Conservation (phyloP, 1,140 invertebrate genomes). For the Augochlora pura region DNA sequence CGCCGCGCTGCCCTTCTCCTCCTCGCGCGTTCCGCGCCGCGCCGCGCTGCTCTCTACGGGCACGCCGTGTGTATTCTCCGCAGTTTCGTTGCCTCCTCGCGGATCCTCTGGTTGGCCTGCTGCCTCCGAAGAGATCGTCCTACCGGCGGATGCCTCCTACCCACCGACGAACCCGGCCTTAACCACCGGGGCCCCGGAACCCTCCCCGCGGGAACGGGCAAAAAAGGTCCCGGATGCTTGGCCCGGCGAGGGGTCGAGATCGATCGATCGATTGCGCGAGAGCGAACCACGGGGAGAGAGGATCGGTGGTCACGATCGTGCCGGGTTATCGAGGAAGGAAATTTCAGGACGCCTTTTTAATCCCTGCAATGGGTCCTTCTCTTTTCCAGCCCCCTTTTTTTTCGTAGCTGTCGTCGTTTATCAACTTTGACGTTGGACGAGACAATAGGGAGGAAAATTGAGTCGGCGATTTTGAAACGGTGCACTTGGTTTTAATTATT, state of each 20-base stretch:
- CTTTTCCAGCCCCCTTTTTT: too few species aligned
- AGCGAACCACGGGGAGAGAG: slow-evolving; percentile 4
- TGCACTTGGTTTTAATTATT: too few species aligned
- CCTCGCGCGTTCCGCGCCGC: too few species aligned
- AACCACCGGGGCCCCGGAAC: slow-evolving; percentile 47
- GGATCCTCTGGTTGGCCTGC: slow-evolving; percentile 56
- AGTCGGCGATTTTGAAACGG: too few species aligned
- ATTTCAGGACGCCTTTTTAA: background rate
- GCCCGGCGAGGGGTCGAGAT: slow-evolving; percentile 46
- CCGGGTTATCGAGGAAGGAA: background rate
- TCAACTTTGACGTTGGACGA: too few species aligned
- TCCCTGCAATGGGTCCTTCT: background rate
- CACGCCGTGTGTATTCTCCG: slow-evolving; percentile 58
- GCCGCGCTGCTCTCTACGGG: too few species aligned
- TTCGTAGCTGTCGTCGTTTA: too few species aligned
- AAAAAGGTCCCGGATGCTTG: slow-evolving; percentile 44
- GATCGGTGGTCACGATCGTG: slow-evolving; percentile 14
- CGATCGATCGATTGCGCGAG: slow-evolving; percentile 53
- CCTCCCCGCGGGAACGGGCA: slow-evolving; percentile 30
- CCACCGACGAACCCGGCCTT: slow-evolving; percentile 31
- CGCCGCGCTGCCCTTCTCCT: slow-evolving; percentile 55
- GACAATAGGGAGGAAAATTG: too few species aligned
- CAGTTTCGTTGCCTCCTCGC: slow-evolving; percentile 51
- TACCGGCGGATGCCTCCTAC: slow-evolving; percentile 46
- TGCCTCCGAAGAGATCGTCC: slow-evolving; percentile 47